Evolutionary conservation across 2,888 invertebrate genomes (phyloP).

Genomic region (Macroteleia sp.): DNA sequence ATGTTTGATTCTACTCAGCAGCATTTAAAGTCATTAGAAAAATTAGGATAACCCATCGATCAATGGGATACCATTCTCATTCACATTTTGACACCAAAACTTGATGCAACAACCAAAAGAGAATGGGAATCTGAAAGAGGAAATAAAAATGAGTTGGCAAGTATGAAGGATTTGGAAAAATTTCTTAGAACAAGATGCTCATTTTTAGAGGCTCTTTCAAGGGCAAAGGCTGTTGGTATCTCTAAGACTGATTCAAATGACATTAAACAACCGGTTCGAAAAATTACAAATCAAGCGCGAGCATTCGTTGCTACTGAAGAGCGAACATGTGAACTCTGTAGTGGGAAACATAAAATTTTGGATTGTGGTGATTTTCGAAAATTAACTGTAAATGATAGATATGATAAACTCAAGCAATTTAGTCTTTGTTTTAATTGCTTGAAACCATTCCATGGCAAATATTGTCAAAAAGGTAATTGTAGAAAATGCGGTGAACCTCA

Average conservation of each 20-base stretch:
- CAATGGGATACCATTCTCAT: constrained; percentile 1
- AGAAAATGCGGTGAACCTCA: constrained; percentile 14
- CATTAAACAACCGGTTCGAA: not conserved
- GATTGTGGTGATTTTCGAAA: not conserved
- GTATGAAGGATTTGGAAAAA: not conserved
- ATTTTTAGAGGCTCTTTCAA: constrained; percentile 5
- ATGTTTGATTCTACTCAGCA: not conserved
- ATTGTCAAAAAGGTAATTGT: not conserved
- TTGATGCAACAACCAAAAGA: not conserved
- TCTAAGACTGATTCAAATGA: not conserved
- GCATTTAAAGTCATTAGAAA: not conserved
- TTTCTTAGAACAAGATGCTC: not conserved
- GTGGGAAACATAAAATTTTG: not conserved
- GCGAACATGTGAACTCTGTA: not conserved
- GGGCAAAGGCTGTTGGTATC: not conserved
- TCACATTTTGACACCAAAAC: not conserved
- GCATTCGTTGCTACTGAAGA: not conserved
- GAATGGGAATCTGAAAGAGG: constrained; percentile 3
- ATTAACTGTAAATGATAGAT: not conserved
- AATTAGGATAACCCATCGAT: not conserved
- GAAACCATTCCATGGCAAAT: constrained; percentile 2
- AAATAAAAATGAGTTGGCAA: not conserved
- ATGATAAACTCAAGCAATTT: not conserved
- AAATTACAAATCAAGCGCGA: not conserved
- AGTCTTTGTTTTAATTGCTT: constrained; percentile 20